A percentile compares a stretch with the other conserved stretches of the same genome.
Conservation (phyloP, 2,113 vertebrate genomes). For the Boulengeromyrus knoepffleri region DNA sequence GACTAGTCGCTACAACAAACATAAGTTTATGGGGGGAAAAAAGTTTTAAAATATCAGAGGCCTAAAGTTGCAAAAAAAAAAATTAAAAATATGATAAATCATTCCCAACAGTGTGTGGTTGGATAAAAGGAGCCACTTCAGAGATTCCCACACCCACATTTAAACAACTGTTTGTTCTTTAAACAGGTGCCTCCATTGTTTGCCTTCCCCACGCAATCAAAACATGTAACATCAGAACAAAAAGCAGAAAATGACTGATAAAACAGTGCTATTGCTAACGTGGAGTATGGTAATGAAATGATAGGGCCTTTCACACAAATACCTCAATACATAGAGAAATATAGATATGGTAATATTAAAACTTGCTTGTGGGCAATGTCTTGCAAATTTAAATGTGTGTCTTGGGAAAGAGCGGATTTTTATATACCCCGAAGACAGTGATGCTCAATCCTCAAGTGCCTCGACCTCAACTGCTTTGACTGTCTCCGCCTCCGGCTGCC, state of each 20-base stretch:
- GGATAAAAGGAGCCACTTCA: background rate
- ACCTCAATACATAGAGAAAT: background rate
- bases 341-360: background rate
- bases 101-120: background rate
- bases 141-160: background rate
- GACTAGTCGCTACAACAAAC: background rate
- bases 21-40: background rate
- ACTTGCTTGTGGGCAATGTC: background rate
- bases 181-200: background rate
- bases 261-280: background rate
- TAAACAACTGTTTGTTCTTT: conserved; percentile 6
- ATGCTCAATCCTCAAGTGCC: background rate
- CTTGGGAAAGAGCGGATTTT: background rate
- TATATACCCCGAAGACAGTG: background rate
- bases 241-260: background rate
- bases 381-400: background rate
- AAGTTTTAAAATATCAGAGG: background rate
- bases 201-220: background rate
- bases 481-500: background rate
- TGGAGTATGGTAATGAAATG: background rate
- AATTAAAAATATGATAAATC: background rate
- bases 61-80: background rate
- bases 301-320: background rate
- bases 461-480: background rate
- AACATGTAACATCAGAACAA: background rate